Base-by-base conservation (phyloP, 2,797 vertebrate genomes). In the Ataeniobius toweri region DNA sequence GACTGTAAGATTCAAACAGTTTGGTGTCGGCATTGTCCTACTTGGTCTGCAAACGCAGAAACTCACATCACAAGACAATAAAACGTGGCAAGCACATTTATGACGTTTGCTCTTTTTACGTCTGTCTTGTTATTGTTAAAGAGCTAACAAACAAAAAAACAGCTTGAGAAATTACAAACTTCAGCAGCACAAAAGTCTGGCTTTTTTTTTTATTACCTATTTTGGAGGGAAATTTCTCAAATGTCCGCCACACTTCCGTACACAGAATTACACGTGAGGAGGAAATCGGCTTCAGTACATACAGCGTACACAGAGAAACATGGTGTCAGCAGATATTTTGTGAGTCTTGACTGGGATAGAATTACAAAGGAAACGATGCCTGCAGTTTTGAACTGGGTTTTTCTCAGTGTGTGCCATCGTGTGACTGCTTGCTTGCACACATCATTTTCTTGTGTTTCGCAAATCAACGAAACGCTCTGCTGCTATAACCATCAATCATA, bases 281-380 rank as follows among this genome's bases (percentile, higher is more conserved):
- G 73, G 26, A n/a, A 86, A 85, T 89, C 51, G 20, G 65, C 6
- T 77, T 81, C 31, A 51, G 69, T 71, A 14, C 22, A 39, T 20
- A 22, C 39, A 61, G 79, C 55, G 73, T 74, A 65, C 78, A 75
- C 50, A 16, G 79, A 65, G 55, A 65, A 55, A 58, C 83, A 58
- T 67, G 51, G 73, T 82, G 83, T 86, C 74, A 75, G 87, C 89
- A 90, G 82, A 92, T 92, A 90, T 85, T 81, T 83, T 86, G 83
- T 80, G 76, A 86, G 73, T 89, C 92, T 81, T 90, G 83, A 90
- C 84, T 82, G 70, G 79, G 59, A 69, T 88, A 80, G 68, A 92
- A 86, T 86, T 87, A 83, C 83, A 79, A 86, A 92, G 88, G 85
- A 94, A 93, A 92, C 83, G 77, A 89, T 81, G 67, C 80, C 59